Evolutionary conservation across 2,113 vertebrate species (phyloP), one percentile per base, ranked within the genome.

Genomic region (Pelusios castaneus): DNA sequence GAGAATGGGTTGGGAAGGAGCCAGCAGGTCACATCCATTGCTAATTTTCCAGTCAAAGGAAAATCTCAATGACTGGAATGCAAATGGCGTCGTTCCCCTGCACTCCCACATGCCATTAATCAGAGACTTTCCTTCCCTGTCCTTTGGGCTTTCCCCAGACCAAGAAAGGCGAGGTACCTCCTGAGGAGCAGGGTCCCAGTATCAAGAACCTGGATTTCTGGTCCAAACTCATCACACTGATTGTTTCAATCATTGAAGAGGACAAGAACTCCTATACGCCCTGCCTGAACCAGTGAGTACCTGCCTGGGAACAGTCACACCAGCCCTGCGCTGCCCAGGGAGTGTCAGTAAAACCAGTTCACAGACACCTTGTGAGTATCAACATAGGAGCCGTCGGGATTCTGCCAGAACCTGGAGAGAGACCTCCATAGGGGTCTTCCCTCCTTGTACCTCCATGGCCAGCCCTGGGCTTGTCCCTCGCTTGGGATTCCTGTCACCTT

Each of bases 181-280:
- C 99, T 0, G 99, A 99, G 87, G 99, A 99, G 79, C 99, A 99
- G 95, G 99, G 99, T 1, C 99, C 99, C 88, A 99, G 99, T 98
- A 99, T 99, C 97, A 99, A 99, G 97, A 99, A 99, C 97, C 98
- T 99, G 38, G 99, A 99, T 97, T 99, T 99, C 96, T 99, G 99
- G 99, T 99, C 99, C 91, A 99, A 99, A 97, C 98, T 99, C 88
- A 99, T 99, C 96, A 99, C 99, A 13, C 98, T 99, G 82, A 99
- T 99, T 5, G 99, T 99, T 85, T 99, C 99, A 89, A 99, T 99
- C 90, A 99, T 99, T 0, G 99, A 99, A 96, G 99, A 99, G 92
- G 99, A 99, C 97, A 99, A 99, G 97, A 99, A 99, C 82, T 99
- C 99, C 7, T 99, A 99, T 95, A 99, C 99, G 0, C 99, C 99